Evolutionary conservation across 2,113 vertebrate species (phyloP).

Genomic region (Sardina pilchardus): DNA sequence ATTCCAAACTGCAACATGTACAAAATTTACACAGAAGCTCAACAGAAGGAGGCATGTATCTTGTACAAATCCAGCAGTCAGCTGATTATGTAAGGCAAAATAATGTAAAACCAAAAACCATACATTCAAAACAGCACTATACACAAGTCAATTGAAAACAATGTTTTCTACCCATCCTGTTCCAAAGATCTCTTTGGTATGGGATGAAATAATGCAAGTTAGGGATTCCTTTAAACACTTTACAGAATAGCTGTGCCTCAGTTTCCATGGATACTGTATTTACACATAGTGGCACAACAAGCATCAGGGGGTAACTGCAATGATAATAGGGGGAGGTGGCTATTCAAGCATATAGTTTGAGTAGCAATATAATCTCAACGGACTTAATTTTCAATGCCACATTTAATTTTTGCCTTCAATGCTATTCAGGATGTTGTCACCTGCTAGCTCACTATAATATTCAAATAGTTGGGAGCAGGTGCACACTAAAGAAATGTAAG

Average conservation of each 20-base stretch:
- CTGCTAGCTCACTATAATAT: not conserved
- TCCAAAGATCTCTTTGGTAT: constrained; percentile 47
- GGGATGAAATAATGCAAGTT: constrained; percentile 30
- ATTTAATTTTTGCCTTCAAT: not conserved
- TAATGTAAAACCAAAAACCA: constrained; percentile 59
- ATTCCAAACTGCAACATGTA: constrained; percentile 69
- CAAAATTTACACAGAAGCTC: constrained; percentile 72
- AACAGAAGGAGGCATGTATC: constrained; percentile 50
- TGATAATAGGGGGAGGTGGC: not conserved
- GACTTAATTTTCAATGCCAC: not conserved
- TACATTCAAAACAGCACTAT: constrained; percentile 71
- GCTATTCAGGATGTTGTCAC: not conserved
- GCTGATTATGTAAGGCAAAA: constrained; percentile 70
- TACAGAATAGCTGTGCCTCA: not conserved
- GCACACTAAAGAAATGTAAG: not conserved
- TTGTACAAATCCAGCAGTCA: constrained; percentile 68
- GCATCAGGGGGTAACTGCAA: not conserved
- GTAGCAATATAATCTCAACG: not conserved
- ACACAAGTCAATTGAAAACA: constrained; percentile 50
- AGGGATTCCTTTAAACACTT: constrained; percentile 8
- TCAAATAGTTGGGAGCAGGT: not conserved
- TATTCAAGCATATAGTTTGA: not conserved
- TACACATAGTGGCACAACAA: constrained; percentile 60
- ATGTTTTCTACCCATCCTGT: constrained; percentile 39
- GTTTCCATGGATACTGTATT: constrained; percentile 46